These are phyloP conservation scores for Drosophila repletoides DNA, from an alignment of 1,140 invertebrate genomes.

Conservation along the genomic window DNA sequence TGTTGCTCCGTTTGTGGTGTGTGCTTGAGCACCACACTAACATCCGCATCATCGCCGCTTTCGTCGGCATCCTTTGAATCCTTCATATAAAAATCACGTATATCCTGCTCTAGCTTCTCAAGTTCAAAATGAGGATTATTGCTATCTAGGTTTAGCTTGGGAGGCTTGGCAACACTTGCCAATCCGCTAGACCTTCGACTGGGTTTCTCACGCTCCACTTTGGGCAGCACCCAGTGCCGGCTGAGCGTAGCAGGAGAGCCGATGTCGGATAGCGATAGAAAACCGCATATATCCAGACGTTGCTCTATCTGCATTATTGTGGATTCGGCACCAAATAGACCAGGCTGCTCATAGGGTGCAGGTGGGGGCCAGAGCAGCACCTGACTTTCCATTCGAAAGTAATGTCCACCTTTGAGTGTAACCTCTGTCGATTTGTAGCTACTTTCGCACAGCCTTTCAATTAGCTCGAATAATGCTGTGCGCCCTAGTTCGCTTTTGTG, in stretches of 20 bases:
- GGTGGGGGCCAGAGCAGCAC: constrained; percentile 91
- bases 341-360: constrained; percentile 60
- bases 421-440: constrained; percentile 91
- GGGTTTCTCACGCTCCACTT: constrained; percentile 78
- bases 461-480: constrained; percentile 85
- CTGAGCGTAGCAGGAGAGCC: constrained; percentile 97
- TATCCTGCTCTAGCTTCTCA: constrained; percentile 83
- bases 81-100: constrained; percentile 84
- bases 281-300: constrained; percentile 92
- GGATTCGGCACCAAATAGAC: constrained; percentile 22
- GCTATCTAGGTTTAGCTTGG: constrained; percentile 56
- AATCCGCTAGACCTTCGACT: constrained; percentile 48
- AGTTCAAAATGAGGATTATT: constrained; percentile 83
- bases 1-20: constrained; percentile 83
- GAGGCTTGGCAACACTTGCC: constrained; percentile 41
- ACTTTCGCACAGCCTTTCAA: constrained; percentile 89
- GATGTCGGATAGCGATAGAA: constrained; percentile 91
- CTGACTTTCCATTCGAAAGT: constrained; percentile 86
- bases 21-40: constrained; percentile 81
- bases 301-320: constrained; percentile 45
- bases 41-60: constrained; percentile 83
- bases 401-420: constrained; percentile 88
- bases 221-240: constrained; percentile 93
- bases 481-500: constrained; percentile 83
- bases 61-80: constrained; percentile 83